These are phyloP conservation scores for Esox niger DNA, from an alignment of 2,113 vertebrate genomes.

Conservation along the genomic window DNA sequence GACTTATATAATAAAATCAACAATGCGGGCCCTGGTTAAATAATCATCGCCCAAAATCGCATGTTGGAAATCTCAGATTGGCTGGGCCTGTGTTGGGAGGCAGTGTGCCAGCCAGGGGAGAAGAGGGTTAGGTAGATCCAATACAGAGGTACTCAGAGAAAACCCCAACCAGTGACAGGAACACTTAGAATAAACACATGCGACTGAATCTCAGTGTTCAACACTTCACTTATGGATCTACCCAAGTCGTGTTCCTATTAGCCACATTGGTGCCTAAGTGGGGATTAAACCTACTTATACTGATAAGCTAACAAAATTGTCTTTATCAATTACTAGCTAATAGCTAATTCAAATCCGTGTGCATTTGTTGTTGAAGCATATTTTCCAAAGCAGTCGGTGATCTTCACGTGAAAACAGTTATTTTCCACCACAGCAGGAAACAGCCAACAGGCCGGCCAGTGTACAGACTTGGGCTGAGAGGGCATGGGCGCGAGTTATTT, in stretches of 20 bases:
- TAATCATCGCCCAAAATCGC: constrained; percentile 57
- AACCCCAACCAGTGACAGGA: background rate
- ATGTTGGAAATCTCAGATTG: constrained; percentile 20
- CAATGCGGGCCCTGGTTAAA: constrained; percentile 69
- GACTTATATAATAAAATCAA: constrained; percentile 77
- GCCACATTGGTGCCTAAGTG: background rate
- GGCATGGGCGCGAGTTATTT: background rate
- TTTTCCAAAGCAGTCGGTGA: background rate
- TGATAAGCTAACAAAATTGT: background rate
- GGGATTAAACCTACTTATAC: background rate
- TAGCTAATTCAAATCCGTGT: background rate
- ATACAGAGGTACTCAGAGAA: background rate
- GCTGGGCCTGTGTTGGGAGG: constrained; percentile 29
- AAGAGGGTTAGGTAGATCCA: background rate
- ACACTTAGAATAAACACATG: background rate
- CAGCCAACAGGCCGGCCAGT: background rate
- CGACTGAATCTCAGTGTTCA: background rate
- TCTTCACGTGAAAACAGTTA: background rate
- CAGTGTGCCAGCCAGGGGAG: background rate
- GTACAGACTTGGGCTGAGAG: background rate
- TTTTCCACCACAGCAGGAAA: too few species aligned
- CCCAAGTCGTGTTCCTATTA: too few species aligned
- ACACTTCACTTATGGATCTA: background rate
- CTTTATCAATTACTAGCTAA: background rate
- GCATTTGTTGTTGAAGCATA: background rate